Evolutionary conservation across 2,797 vertebrate genomes (phyloP), one percentile per base, ranked within the genome.

Genomic region (Pipistrellus pygmaeus): DNA sequence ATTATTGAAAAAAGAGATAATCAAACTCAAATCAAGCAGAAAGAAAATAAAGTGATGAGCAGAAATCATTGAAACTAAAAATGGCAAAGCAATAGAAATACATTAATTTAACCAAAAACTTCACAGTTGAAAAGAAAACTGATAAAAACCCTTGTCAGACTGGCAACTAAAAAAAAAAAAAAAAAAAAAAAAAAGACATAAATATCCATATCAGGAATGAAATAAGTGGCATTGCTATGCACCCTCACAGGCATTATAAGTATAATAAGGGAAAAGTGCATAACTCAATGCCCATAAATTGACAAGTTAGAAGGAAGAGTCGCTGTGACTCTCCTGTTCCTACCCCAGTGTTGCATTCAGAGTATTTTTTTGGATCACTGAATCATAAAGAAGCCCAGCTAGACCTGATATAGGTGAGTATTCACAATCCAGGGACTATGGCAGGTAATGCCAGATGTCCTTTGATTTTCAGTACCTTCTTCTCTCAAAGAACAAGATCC

Each of bases 41-140:
- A 41, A 57, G n/a, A 88, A 89, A 60, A 78, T 14, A 73, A 68
- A 75, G 9, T 72, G 71, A 60, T 82, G 25, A 77, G 17, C 20
- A 93, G 20, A 66, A 91, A 64, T 48, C 44, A 82, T 21, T 53
- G 35, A 93, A 89, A 44, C 2, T 51, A 21, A 44, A 94, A 94
- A 82, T 3, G 32, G 27, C 72, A 88, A 88, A 69, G 35, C 21
- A 87, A 53, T 3, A 48, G 23, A 44, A 57, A 80, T 57, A 57
- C 38, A 77, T 23, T 15, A 53, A 44, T 51, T 80, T 64, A 64
- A 66, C 18, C 15, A 27, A 75, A 62, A 83, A 5, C 12, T 82
- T 13, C 6, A 44, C 23, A 77, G 68, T 44, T 81, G 15, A 57
- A 32, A 57, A 76, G 18, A 46, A 17, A 60, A 23, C 8, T 27